Evolutionary conservation across 2,797 vertebrate genomes (phyloP).

Genomic region (Acrossocheilus fasciatus): DNA sequence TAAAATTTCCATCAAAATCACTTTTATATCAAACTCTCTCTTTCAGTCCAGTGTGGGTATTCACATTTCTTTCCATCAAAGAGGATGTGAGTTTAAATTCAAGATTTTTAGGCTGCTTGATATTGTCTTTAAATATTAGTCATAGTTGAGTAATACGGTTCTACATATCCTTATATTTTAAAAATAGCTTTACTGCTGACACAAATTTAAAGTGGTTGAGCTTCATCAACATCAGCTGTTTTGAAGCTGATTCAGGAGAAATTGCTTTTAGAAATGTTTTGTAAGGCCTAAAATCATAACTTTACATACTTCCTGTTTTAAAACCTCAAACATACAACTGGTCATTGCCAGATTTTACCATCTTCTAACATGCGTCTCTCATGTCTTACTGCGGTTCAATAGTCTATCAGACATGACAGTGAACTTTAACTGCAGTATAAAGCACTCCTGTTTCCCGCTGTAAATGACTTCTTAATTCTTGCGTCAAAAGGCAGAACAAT

Average conservation of each 20-base stretch:
- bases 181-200: constrained; percentile 5
- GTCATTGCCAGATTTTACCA: constrained; percentile 8
- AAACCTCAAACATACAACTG: background rate
- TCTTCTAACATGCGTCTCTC: background rate
- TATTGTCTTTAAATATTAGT: constrained; percentile 28
- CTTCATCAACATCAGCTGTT: constrained; percentile 16
- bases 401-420: constrained; percentile 9
- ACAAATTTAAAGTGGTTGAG: background rate
- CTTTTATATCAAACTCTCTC: background rate
- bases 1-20: constrained; percentile 10
- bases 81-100: background rate
- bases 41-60: background rate
- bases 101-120: background rate
- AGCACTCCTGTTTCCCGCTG: background rate
- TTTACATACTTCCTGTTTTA: background rate
- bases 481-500: background rate
- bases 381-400: background rate
- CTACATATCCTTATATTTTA: background rate
- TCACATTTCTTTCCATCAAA: constrained; percentile 9
- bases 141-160: constrained; percentile 16
- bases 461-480: background rate
- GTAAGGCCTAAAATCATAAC: constrained; percentile 1
- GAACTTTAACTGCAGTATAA: constrained; percentile 18
- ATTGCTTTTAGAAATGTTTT: background rate
- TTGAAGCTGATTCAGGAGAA: constrained; percentile 14